A percentile compares a stretch with the other conserved stretches of the same genome.
Conservation (phyloP, 2,113 vertebrate species). For the Mesoclemmys tuberculata region DNA sequence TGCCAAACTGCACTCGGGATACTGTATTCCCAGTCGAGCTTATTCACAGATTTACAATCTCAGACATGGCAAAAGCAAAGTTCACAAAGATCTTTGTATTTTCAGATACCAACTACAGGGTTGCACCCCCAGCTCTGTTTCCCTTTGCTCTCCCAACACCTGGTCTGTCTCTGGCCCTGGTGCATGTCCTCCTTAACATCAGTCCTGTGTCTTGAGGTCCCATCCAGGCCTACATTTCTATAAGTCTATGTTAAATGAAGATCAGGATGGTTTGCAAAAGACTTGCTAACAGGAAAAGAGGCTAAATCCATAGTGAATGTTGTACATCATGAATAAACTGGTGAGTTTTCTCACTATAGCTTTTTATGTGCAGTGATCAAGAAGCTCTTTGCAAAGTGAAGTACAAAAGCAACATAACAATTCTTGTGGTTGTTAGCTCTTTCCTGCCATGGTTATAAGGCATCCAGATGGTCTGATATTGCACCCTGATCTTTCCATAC, state of each 20-base stretch:
- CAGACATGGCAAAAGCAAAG: too few relatives aligned
- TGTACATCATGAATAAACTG: background rate
- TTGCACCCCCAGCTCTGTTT: background rate
- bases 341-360: background rate
- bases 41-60: too few relatives aligned
- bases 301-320: background rate
- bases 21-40: too few relatives aligned
- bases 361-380: too few relatives aligned
- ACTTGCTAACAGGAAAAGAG: background rate
- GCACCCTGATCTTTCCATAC: background rate
- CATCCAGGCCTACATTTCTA: background rate
- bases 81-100: too few relatives aligned
- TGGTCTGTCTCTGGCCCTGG: background rate
- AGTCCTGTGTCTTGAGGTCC: background rate
- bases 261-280: background rate
- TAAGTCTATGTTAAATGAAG: background rate
- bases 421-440: background rate
- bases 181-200: too few relatives aligned
- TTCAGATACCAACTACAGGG: too few relatives aligned
- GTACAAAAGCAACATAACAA: background rate
- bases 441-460: background rate
- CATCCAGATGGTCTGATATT: background rate
- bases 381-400: too few relatives aligned
- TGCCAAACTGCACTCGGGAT: too few relatives aligned
- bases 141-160: background rate